A percentile compares a stretch with the other conserved stretches of the same genome.
phyloP scores from a whole-genome alignment of 2,888 invertebrate genomes.

The Cheilosia grossa region DNA sequence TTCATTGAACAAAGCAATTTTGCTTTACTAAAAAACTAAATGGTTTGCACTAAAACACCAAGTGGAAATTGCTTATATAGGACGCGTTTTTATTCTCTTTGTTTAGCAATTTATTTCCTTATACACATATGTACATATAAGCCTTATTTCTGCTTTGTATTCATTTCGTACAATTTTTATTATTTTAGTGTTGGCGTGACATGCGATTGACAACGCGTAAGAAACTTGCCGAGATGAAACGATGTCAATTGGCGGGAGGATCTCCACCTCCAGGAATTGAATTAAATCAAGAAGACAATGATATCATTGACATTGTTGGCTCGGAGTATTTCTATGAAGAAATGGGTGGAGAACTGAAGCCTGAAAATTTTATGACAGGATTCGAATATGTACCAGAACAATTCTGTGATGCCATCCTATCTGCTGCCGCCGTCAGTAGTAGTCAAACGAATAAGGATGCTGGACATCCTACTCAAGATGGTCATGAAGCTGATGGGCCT shows the following conservation, averaged over 20 bases:
- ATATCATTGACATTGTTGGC: conserved; percentile 82
- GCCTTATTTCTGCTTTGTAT: neutral
- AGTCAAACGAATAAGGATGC: conserved; percentile 79
- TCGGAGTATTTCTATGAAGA: conserved; percentile 82
- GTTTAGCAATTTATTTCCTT: neutral
- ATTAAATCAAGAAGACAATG: conserved; percentile 82
- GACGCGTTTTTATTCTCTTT: neutral
- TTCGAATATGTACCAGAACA: conserved; percentile 82
- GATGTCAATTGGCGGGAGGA: conserved; percentile 82
- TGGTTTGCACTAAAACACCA: too few species aligned
- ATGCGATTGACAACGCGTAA: conserved; percentile 82
- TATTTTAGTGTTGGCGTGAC: conserved; percentile 81
- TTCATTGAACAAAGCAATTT: too few species aligned
- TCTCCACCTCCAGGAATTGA: conserved; percentile 82
- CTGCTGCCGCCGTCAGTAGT: conserved; percentile 80
- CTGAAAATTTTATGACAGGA: conserved; percentile 81
- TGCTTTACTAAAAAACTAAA: too few species aligned
- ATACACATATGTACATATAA: too few species aligned
- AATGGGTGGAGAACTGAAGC: conserved; percentile 82
- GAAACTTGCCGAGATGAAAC: conserved; percentile 81
- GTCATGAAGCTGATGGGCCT: conserved; percentile 81
- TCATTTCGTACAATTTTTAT: neutral
- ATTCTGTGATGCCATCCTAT: conserved; percentile 82
- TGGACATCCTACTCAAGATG: conserved; percentile 80
- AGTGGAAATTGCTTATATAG: neutral